Base-by-base conservation (phyloP, 2,888 invertebrate species). In the Callyntrura sp. region DNA sequence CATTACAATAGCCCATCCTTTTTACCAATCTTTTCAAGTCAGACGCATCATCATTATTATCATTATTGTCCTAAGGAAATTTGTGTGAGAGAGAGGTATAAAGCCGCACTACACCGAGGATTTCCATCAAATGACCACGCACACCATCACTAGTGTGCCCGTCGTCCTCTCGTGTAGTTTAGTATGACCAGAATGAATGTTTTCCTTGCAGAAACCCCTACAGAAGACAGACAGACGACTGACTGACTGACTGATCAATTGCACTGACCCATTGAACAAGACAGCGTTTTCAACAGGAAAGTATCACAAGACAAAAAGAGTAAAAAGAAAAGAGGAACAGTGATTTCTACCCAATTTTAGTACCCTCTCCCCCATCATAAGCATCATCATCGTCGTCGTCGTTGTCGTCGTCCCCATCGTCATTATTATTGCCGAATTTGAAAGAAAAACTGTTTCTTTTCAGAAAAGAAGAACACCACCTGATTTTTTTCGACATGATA, bases 1-100 rank as follows among this genome's bases (percentile, higher is more conserved):
- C 73, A 73, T 73, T 73, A 73, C 48, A 73, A 73, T 73, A 35
- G 65, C 65, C 28, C 3, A 73, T 48, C 73, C 73, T 35, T 57
- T 57, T 79, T 57, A 79, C 57, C 79, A 62, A 57, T 76, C 85
- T 57, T 25, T 43, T 76, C 76, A 68, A 23, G 9, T 60, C 48
- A 62, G 35, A 35, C 35, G 35, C 35, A 35, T 35, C 35, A 35
- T 35, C 35, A 35, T 35, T 35, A 35, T 35, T 43, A 35, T 35
- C 57, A 70, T 65, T 9, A 12, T 45, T 14, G 8, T 65, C 65
- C 65, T 12, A 25, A 25, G 23, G 14, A 73, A 45, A 62, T n/a
- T n/a, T 23, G 12, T 14, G 8, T 23, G 23, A 20, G 35, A 35
- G 35, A 35, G 35, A 6, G 2, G 4, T 6, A 9, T 11, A 51